Conservation (phyloP, 2,888 invertebrate species). For the Sericinus montela region DNA sequence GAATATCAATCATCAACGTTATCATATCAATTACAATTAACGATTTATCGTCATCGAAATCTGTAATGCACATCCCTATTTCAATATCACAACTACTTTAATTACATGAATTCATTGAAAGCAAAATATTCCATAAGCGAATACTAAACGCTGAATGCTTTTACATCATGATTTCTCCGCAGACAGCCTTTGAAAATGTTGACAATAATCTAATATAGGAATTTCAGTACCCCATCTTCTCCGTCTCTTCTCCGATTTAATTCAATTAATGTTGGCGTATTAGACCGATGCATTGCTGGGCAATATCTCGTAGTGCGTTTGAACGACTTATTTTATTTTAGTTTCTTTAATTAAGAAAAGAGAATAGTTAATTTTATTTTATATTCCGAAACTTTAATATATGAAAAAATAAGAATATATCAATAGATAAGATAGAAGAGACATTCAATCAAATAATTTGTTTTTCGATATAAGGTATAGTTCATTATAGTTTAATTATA, state of each 20-base stretch:
- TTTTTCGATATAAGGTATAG: too few species aligned
- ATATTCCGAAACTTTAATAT: too few species aligned
- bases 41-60: too few species aligned
- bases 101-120: conserved; percentile 1
- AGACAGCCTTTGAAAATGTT: neutral
- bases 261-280: neutral
- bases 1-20: too few species aligned
- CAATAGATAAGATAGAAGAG: too few species aligned
- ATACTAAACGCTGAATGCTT: neutral
- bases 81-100: neutral
- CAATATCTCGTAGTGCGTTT: neutral
- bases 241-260: neutral
- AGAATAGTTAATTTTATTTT: too few species aligned
- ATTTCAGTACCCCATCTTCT: conserved; percentile 1
- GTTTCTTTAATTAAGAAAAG: too few species aligned
- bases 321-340: too few species aligned
- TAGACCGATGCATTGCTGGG: neutral
- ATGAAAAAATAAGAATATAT: too few species aligned
- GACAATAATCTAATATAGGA: conserved; percentile 13
- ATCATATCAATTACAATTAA: too few species aligned
- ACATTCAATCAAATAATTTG: too few species aligned
- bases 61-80: neutral
- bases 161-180: neutral
- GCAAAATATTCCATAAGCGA: neutral
- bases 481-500: too few species aligned